Evolutionary conservation across 2,797 vertebrate genomes (phyloP).

Genomic region (Dipus sagitta): DNA sequence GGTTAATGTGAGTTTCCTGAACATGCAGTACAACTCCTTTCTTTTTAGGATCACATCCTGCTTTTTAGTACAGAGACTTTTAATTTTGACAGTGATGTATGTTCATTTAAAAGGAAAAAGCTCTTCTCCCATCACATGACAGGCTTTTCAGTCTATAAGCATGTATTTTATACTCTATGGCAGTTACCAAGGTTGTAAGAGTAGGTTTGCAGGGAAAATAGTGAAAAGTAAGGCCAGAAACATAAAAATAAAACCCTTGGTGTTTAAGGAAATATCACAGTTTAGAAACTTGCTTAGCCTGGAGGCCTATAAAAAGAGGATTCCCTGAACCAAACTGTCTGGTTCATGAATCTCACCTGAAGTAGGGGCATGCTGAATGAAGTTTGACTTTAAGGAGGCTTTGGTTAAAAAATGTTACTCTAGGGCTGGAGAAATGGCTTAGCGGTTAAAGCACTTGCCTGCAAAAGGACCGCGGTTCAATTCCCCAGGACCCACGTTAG

Average conservation of each 20-base stretch:
- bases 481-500: too few relatives aligned
- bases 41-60: background rate
- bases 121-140: background rate
- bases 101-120: slow-evolving; percentile 3
- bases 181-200: background rate
- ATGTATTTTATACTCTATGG: background rate
- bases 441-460: too few relatives aligned
- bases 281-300: slow-evolving; percentile 27
- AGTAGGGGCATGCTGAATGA: background rate
- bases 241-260: background rate
- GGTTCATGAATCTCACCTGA: background rate
- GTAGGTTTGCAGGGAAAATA: background rate
- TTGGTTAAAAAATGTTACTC: too few relatives aligned
- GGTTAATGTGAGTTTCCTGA: background rate
- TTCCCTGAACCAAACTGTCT: background rate
- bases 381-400: too few relatives aligned
- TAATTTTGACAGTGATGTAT: background rate
- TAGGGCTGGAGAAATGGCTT: too few relatives aligned
- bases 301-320: background rate
- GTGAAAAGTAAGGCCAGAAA: background rate
- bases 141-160: background rate
- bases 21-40: slow-evolving; percentile 26
- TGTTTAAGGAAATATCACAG: slow-evolving; percentile 21
- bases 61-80: slow-evolving; percentile 32
- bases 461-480: too few relatives aligned